These are phyloP conservation scores for Halcyon senegalensis DNA, from an alignment of 2,113 vertebrate genomes.

Conservation along the genomic window DNA sequence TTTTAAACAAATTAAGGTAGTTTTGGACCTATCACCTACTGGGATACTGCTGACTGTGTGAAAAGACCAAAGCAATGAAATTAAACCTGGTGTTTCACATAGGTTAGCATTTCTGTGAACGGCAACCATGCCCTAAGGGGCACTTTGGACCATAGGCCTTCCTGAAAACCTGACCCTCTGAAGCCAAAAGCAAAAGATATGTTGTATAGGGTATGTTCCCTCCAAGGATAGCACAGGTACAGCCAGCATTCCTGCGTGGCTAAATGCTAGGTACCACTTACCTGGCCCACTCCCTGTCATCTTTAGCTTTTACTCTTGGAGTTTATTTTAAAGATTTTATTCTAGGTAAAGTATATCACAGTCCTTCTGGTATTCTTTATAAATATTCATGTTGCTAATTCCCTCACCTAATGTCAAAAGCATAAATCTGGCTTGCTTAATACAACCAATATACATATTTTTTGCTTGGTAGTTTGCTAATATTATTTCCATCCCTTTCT, in stretches of 20 bases:
- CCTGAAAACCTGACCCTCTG: neutral
- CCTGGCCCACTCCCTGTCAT: neutral
- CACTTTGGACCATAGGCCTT: neutral
- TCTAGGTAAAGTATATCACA: neutral
- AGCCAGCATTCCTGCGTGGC: neutral
- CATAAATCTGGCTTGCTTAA: conserved; percentile 11
- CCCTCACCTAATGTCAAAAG: conserved; percentile 18
- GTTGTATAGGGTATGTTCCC: neutral
- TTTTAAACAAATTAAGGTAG: neutral
- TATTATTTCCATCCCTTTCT: neutral
- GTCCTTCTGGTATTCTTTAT: neutral
- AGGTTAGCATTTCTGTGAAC: neutral
- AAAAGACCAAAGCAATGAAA: neutral
- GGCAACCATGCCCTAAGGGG: neutral
- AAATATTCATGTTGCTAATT: conserved; percentile 33
- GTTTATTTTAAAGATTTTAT: conserved; percentile 9
- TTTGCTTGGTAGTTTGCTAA: neutral
- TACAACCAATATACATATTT: neutral
- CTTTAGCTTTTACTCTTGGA: neutral
- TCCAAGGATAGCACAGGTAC: neutral
- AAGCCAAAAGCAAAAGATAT: neutral
- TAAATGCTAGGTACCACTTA: neutral
- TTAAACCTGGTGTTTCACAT: neutral
- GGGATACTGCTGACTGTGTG: neutral
- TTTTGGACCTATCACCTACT: neutral